These are phyloP conservation scores for Oryctolagus cuniculus DNA, from an alignment of 2,113 vertebrate species.

Conservation along the genomic window mOryCun1.1 NC_091433.1:133804001-133804500, in stretches of 20 bases:
- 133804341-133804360: background rate
- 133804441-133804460: no score
- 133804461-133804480: no score
- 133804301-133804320: background rate
- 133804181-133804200: background rate
- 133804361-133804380: background rate
- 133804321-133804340: fast-evolving
- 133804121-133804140: background rate
- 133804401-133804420: background rate
- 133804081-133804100: background rate
- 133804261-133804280: background rate
- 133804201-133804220: background rate
- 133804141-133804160: background rate
- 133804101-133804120: background rate
- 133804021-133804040: background rate
- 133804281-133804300: background rate
- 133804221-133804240: background rate
- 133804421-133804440: no score
- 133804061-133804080: no score
- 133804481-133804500: no score
- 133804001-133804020: background rate
- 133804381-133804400: background rate
- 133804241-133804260: background rate
- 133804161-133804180: background rate
- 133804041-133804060: background rate